Evolutionary conservation across 2,113 vertebrate genomes (phyloP).

Genomic region (Falco punctatus): DNA sequence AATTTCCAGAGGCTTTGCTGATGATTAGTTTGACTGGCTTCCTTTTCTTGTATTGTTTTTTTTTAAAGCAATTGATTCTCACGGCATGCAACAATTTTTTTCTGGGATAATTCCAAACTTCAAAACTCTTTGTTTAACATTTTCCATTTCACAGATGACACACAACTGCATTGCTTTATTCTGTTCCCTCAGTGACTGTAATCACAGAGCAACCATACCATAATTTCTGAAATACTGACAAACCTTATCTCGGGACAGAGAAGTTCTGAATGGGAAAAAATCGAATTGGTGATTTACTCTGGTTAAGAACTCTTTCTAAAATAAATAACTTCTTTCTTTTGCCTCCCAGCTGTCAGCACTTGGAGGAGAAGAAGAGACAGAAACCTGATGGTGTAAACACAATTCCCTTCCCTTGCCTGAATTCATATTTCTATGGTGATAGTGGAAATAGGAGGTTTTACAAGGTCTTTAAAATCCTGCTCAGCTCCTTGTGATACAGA

Average conservation of each 20-base stretch:
- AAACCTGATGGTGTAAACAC: neutral
- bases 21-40: neutral
- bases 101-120: neutral
- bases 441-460: neutral
- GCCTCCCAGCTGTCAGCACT: neutral
- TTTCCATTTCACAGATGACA: neutral
- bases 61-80: neutral
- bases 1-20: neutral
- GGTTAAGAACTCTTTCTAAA: neutral
- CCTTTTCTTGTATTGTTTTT: neutral
- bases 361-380: neutral
- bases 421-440: neutral
- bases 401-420: accelerated
- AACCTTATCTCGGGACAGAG: neutral
- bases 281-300: neutral
- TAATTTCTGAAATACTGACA: neutral
- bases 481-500: neutral
- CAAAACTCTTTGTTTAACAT: neutral
- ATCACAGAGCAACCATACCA: neutral
- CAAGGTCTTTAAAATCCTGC: neutral
- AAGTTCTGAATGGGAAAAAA: neutral
- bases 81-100: neutral
- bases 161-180: neutral
- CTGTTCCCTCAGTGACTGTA: neutral
- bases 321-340: neutral